Conservation (phyloP, 2,888 invertebrate species). For the Rhagophthalmus giganteus region DNA sequence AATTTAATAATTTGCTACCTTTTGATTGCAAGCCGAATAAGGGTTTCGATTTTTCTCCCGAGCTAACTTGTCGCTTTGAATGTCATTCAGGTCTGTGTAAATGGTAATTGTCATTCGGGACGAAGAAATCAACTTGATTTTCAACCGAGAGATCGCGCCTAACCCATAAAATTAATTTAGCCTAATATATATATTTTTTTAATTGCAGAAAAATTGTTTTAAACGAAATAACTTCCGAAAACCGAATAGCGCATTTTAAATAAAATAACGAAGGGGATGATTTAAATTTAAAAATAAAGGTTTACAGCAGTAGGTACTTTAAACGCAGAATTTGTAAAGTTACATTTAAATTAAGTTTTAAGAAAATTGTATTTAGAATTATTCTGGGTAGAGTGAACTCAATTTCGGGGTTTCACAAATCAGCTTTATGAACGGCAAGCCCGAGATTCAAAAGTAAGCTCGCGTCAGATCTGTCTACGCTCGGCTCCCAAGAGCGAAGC, state of each 20-base stretch:
- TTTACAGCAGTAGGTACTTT: not conserved
- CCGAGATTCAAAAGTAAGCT: slow-evolving; percentile 29
- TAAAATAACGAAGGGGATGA: not conserved
- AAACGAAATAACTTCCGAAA: not conserved
- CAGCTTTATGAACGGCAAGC: slow-evolving; percentile 12
- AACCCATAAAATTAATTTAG: too few species aligned
- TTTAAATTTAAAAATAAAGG: not conserved
- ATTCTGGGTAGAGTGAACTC: slow-evolving; percentile 9
- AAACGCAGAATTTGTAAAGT: not conserved
- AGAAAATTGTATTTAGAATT: slow-evolving; percentile 3
- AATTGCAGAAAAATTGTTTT: too few species aligned
- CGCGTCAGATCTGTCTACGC: slow-evolving; percentile 32
- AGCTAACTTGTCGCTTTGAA: too few species aligned
- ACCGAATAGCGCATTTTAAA: not conserved
- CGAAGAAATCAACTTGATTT: not conserved
- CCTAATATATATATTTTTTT: too few species aligned
- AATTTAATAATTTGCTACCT: too few species aligned
- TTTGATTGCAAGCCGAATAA: too few species aligned
- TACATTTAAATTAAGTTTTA: not conserved
- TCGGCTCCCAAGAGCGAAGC: slow-evolving; percentile 31
- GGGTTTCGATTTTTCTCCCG: too few species aligned
- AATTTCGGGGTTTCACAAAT: slow-evolving; percentile 18
- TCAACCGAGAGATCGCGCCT: too few species aligned
- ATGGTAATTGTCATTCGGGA: too few species aligned
- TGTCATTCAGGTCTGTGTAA: too few species aligned